Evolutionary conservation across 1,140 invertebrate genomes (phyloP), one percentile per base, ranked within the genome.

Genomic region (Brevipalpus yothersi): DNA sequence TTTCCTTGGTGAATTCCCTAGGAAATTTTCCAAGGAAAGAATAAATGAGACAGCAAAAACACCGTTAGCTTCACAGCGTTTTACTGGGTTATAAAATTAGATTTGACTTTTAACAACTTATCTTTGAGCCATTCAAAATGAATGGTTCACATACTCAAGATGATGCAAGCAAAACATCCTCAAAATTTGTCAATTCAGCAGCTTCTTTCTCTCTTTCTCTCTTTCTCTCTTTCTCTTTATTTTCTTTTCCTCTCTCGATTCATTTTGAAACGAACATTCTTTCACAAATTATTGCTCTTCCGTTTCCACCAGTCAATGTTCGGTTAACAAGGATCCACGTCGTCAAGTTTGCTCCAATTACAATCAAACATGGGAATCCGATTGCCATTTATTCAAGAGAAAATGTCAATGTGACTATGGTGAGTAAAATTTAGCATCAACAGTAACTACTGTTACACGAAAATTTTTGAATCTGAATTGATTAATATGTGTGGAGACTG

Each of bases 351-450:
- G 90, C 74, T 86, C 84, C 51, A 92, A 90, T 72, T 80, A 82
- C 72, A 94, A 94, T 68, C 83, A 91, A 71, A 94, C 90, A 2
- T 94, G 86, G 80, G 72, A 78, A 15, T 91, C 86, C 15, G 87
- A 93, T 68, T 94, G 90, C 71, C 82, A 90, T 66, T 79, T 94
- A 58, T 86, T 93, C 72, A 82, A 84, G 62, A 81, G 88, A 71
- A 77, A 87, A 63, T 94, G 90, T 69, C 78, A 83, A 66, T 94
- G 90, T 69, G 79, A 86, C 64, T 80, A 81, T 63, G 76, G 75
- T 17, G 77, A 51, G 49, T 51, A 8, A 51, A 51, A n/a, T 31
- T 31, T 31, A 5, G 31, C 31, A 31, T 31, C 21, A 51, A 51
- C 3, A 8, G 7, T 10, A 51, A 19, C 21, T 2, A 13, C n/a